phyloP scores from a whole-genome alignment of 2,888 invertebrate species.

The Zygogramma bicolorata region DNA sequence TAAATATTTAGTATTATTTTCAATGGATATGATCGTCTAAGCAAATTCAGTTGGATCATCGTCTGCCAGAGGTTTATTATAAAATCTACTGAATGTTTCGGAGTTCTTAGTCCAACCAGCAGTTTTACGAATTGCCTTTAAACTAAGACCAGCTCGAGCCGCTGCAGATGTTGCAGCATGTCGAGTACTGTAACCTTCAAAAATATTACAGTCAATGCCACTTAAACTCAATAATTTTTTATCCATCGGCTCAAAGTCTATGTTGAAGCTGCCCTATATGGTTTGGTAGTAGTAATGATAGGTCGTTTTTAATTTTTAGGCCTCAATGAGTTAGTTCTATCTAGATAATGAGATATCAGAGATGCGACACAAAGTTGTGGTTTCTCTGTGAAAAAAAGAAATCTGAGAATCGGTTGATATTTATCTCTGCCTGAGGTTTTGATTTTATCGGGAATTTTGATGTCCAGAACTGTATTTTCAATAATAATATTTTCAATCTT shows the following conservation, averaged over 20 bases:
- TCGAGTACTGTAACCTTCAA: constrained; percentile 26
- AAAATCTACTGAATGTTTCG: constrained; percentile 26
- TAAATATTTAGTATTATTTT: background rate
- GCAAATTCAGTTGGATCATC: background rate
- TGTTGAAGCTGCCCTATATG: background rate
- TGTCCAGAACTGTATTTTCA: constrained; percentile 11
- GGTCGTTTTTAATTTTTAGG: background rate
- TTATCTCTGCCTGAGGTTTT: constrained; percentile 33
- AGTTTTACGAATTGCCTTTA: constrained; percentile 27
- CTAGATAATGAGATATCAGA: background rate
- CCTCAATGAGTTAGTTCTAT: background rate
- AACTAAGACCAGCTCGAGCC: constrained; percentile 15
- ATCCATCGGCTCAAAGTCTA: background rate
- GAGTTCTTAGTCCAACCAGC: constrained; percentile 35
- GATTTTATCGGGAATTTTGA: constrained; percentile 32
- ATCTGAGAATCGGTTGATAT: constrained; percentile 19
- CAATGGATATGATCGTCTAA: background rate
- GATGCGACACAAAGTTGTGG: constrained; percentile 11
- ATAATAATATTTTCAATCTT: constrained; percentile 7
- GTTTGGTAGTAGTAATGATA: background rate
- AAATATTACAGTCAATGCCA: constrained; percentile 22
- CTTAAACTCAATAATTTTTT: constrained; percentile 3
- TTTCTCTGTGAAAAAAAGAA: constrained; percentile 19
- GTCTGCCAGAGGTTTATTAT: constrained; percentile 28
- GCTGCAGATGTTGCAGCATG: constrained; percentile 35